Percentiles rank a stretch among this genome's conserved stretches.
These are phyloP conservation scores for Hyles euphorbiae DNA, from an alignment of 1,140 invertebrate species.

Conservation along the genomic window DNA sequence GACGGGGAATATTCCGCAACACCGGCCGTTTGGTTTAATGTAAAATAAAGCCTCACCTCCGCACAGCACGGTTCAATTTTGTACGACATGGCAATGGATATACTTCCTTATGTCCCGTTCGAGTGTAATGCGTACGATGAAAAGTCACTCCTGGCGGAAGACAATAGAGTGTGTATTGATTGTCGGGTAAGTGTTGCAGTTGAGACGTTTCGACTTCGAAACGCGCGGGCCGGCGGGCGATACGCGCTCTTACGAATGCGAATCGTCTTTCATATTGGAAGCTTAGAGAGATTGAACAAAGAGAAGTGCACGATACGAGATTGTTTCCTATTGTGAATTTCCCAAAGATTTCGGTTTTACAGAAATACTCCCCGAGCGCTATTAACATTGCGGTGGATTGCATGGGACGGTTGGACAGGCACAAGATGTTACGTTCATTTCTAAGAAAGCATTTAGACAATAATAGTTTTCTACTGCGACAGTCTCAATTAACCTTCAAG, in stretches of 20 bases:
- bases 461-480: too few species aligned
- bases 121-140: not conserved
- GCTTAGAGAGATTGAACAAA: constrained; percentile 49
- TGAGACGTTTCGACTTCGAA: constrained; percentile 26
- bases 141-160: constrained; percentile 15
- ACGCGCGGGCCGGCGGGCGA: constrained; percentile 19
- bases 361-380: too few species aligned
- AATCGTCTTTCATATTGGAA: constrained; percentile 57
- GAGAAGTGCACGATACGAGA: constrained; percentile 27
- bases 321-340: constrained; percentile 23
- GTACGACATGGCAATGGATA: constrained; percentile 14
- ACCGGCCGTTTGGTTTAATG: constrained; percentile 7
- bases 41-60: constrained; percentile 19
- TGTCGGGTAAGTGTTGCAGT: constrained; percentile 13
- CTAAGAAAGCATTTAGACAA: too few species aligned
- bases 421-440: too few species aligned
- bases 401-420: too few species aligned
- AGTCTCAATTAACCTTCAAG: too few species aligned
- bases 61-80: constrained; percentile 33
- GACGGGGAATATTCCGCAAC: constrained; percentile 23
- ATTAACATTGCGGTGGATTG: too few species aligned
- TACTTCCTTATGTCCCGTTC: constrained; percentile 5
- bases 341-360: constrained; percentile 10
- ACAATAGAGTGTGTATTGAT: constrained; percentile 29
- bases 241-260: constrained; percentile 38